Evolutionary conservation across 2,797 vertebrate species (phyloP), one percentile per base, ranked within the genome.

Genomic region (Rallus crepitans): DNA sequence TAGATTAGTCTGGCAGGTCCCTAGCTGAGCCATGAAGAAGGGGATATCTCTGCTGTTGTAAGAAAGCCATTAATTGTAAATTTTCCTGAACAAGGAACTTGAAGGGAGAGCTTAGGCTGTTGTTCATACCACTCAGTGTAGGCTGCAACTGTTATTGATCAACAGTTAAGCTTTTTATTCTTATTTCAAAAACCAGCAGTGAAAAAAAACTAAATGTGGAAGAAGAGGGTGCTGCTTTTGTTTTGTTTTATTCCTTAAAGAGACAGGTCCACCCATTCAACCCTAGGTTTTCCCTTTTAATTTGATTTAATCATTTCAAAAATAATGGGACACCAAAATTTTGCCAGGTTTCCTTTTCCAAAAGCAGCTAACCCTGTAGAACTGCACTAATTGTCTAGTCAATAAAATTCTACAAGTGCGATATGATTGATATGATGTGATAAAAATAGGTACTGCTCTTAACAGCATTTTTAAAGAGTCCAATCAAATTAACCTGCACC

Each of bases 1-100:
- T 99, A 99, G 99, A 99, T 99, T 99, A 99, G 98, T 98, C 98
- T 99, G 98, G 98, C 99, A 99, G 98, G 98, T 99, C 98, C 98
- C 98, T 99, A 98, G 98, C 97, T 98, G 98, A 99, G 98, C 98
- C 97, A 97, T 97, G 98, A 98, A 97, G 98, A 98, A 98, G 98
- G 98, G 98, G 96, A 98, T 99, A 98, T 98, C 98, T 98, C 98
- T 98, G 98, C 98, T 98, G 98, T 95, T 99, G 99, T 99, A 99
- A 99, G 98, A 99, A 98, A 98, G 96, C 97, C 99, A 99, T 99
- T 98, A 98, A 99, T 99, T 99, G 98, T 99, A 98, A 98, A 98
- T 99, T 99, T 99, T 98, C 98, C 98, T 98, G 98, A 98, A 99
- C 98, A 98, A 98, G 97, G 95, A 98, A 97, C 97, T 97, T 98